Percentiles rank a stretch among this genome's conserved stretches.
phyloP scores from a whole-genome alignment of 2,888 invertebrate genomes.

The Agriopis marginaria region DNA sequence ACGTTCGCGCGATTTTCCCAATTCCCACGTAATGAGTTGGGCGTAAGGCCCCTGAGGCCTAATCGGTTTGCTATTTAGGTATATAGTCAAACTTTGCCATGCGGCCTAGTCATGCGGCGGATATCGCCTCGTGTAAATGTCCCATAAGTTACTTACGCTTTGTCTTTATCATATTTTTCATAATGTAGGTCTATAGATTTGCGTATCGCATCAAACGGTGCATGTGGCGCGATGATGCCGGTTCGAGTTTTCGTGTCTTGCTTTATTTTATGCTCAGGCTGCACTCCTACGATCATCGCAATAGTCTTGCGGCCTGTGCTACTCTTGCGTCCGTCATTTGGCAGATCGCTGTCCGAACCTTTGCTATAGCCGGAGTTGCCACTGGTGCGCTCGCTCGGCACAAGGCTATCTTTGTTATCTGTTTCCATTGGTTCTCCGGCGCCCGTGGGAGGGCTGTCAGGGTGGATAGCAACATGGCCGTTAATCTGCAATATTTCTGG shows the following conservation, averaged over 20 bases:
- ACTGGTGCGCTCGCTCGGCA: conserved; percentile 63
- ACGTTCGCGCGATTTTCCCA: too few relatives aligned
- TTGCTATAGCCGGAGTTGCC: conserved; percentile 57
- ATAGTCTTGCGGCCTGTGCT: conserved; percentile 73
- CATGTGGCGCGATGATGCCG: conserved; percentile 84
- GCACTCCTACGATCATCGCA: conserved; percentile 67
- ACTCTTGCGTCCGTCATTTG: conserved; percentile 51
- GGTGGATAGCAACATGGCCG: conserved; percentile 47
- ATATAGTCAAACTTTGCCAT: too few relatives aligned
- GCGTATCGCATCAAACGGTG: conserved; percentile 72
- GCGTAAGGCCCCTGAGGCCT: too few relatives aligned
- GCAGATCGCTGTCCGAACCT: conserved; percentile 60
- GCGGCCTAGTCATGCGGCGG: too few relatives aligned
- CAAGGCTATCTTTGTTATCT: conserved; percentile 66
- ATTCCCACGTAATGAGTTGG: too few relatives aligned
- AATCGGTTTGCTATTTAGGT: too few relatives aligned
- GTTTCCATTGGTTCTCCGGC: conserved; percentile 48
- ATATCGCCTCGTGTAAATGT: too few relatives aligned
- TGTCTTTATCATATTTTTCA: conserved; percentile 85
- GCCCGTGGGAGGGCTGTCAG: neutral
- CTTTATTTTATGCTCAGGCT: conserved; percentile 41
- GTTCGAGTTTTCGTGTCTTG: conserved; percentile 59
- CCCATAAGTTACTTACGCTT: conserved; percentile 71
- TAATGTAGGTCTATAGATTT: conserved; percentile 77
- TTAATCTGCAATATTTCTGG: conserved; percentile 48